Percentiles rank a stretch among this genome's conserved stretches.
These are phyloP conservation scores for Sminthurides bifidus DNA, from an alignment of 1,140 invertebrate species.

Conservation along the genomic window DNA sequence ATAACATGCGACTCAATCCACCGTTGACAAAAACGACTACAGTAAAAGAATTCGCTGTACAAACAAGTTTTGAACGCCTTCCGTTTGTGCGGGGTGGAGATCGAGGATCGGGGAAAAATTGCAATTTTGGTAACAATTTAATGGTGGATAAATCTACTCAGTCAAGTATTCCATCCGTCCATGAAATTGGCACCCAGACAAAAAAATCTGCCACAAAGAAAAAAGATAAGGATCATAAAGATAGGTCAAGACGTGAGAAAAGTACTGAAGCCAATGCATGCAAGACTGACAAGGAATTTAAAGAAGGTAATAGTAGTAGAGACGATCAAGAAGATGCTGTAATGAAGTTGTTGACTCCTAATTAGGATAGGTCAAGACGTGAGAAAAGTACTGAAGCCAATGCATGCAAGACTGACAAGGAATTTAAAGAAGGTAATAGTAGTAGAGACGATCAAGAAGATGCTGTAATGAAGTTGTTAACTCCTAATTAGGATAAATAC, in stretches of 20 bases:
- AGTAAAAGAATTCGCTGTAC: constrained; percentile 15
- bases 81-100: not conserved
- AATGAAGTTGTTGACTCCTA: constrained; percentile 22
- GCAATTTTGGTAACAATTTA: constrained; percentile 11
- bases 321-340: constrained; percentile 15
- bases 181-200: constrained; percentile 25
- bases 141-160: constrained; percentile 19
- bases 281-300: constrained; percentile 7
- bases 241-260: constrained; percentile 1
- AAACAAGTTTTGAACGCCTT: constrained; percentile 25
- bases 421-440: constrained; percentile 1
- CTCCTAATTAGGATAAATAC: constrained; percentile 14
- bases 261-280: no score
- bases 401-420: constrained; percentile 6
- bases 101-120: no score
- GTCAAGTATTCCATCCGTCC: constrained; percentile 16
- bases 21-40: not conserved
- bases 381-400: constrained; percentile 3
- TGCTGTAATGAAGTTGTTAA: constrained; percentile 22
- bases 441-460: constrained; percentile 4
- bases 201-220: constrained; percentile 28
- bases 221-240: constrained; percentile 13
- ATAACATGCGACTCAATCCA: not conserved
- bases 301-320: not conserved
- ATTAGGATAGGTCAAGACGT: constrained; percentile 4